Conservation (phyloP, 2,797 vertebrate species). For the Enteromius anoplus region DNA sequence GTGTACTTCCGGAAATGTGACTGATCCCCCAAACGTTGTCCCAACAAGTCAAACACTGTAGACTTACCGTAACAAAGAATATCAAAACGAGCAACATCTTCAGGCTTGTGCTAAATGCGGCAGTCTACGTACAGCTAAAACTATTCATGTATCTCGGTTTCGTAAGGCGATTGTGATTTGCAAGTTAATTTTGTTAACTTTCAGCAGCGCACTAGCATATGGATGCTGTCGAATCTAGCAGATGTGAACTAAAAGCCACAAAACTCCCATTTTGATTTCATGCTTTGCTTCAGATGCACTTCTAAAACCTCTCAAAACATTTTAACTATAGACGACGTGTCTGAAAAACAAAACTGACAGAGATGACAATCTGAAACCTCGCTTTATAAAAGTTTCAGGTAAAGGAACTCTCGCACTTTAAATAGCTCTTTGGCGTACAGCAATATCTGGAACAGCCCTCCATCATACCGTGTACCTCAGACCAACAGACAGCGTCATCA, state of each 20-base stretch:
- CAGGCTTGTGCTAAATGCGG: neutral
- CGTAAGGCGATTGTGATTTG: neutral
- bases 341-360: conserved; percentile 51
- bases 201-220: neutral
- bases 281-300: conserved; percentile 27
- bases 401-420: conserved; percentile 49
- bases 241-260: neutral
- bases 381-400: conserved; percentile 60
- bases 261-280: conserved; percentile 23
- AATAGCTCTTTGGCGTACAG: conserved; percentile 44
- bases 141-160: neutral
- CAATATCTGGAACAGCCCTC: conserved; percentile 51
- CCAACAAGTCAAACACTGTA: neutral
- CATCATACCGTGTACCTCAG: conserved; percentile 52
- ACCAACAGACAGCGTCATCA: conserved; percentile 51
- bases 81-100: neutral
- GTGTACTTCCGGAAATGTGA: neutral
- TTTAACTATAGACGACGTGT: conserved; percentile 41
- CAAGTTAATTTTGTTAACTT: neutral
- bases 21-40: neutral
- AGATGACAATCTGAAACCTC: conserved; percentile 54
- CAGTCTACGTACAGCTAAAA: neutral
- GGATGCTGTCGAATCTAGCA: conserved; percentile 1
- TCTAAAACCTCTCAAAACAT: conserved; percentile 26
- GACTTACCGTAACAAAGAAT: neutral